Conservation (phyloP, 2,797 vertebrate genomes). For the Anomalospiza imberbis region DNA sequence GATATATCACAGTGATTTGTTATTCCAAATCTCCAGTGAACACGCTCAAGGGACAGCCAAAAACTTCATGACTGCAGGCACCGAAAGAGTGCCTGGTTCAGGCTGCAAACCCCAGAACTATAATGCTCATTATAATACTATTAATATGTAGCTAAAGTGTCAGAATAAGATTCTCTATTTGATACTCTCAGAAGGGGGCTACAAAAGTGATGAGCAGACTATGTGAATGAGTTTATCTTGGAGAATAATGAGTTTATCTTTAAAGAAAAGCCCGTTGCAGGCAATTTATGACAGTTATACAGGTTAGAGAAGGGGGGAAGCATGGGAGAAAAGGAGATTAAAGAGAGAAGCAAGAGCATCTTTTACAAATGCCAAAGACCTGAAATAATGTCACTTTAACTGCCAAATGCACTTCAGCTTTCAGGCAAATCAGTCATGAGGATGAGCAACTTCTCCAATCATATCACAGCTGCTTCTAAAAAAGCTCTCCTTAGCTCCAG, state of each 20-base stretch:
- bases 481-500: neutral
- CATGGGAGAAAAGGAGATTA: neutral
- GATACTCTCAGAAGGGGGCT: neutral
- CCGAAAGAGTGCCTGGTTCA: neutral
- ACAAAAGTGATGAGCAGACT: neutral
- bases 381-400: constrained; percentile 4
- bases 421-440: neutral
- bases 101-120: neutral
- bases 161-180: neutral
- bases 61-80: neutral
- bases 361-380: neutral
- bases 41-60: neutral
- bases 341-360: neutral
- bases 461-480: neutral
- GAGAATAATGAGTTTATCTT: neutral
- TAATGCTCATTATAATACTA: neutral
- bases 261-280: neutral
- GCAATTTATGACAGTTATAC: neutral
- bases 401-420: neutral
- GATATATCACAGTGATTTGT: neutral
- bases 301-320: neutral
- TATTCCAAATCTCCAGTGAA: neutral
- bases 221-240: neutral
- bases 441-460: neutral
- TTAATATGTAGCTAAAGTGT: neutral